Evolutionary conservation across 1,140 invertebrate genomes (phyloP).

Genomic region (Chionoecetes opilio): DNA sequence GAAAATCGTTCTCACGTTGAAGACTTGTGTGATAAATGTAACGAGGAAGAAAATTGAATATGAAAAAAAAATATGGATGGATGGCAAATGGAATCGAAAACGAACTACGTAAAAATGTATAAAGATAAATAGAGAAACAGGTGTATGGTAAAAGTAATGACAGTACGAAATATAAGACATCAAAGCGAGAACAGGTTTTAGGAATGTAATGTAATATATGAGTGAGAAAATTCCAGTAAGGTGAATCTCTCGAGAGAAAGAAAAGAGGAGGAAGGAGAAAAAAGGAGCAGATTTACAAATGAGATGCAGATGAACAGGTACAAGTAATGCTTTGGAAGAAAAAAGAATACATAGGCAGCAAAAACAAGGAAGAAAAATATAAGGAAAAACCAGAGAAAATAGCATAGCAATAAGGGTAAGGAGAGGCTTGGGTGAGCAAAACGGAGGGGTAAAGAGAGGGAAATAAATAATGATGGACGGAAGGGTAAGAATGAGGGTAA

Average conservation of each 20-base stretch:
- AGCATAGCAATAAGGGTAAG: not conserved
- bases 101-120: too few species aligned
- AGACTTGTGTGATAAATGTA: too few species aligned
- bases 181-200: not conserved
- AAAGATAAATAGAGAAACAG: too few species aligned
- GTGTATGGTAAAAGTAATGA: too few species aligned
- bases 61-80: too few species aligned
- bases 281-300: not conserved
- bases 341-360: not conserved
- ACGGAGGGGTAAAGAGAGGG: not conserved
- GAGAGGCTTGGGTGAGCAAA: not conserved
- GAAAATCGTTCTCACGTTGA: too few species aligned
- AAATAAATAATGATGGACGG: slow-evolving; percentile 20
- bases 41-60: too few species aligned
- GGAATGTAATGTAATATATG: too few species aligned
- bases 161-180: too few species aligned
- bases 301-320: too few species aligned
- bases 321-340: not conserved
- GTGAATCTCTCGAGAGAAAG: not conserved
- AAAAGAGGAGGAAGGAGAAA: not conserved
- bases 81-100: too few species aligned
- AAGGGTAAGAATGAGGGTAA: not conserved
- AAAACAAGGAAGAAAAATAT: not conserved
- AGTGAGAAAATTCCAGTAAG: too few species aligned
- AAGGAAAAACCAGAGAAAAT: not conserved